Percentiles rank a stretch among this genome's conserved stretches.
phyloP scores from a whole-genome alignment of 1,140 invertebrate species.

The Drosophila truncata region DNA sequence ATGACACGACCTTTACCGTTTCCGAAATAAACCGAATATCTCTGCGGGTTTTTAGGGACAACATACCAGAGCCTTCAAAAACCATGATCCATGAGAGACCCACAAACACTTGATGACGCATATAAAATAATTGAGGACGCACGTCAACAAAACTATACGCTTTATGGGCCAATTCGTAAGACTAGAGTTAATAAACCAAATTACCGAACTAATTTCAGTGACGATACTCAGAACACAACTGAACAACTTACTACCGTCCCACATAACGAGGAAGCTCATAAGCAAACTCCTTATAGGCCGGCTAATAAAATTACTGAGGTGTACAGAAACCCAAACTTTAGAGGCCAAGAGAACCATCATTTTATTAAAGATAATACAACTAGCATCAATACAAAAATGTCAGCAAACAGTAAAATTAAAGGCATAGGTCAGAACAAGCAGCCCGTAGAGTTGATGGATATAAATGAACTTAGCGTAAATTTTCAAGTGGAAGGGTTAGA shows the following conservation, averaged over 20 bases:
- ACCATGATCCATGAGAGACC: too few relatives aligned
- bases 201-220: constrained; percentile 4
- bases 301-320: background rate
- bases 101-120: too few relatives aligned
- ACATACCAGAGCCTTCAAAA: background rate
- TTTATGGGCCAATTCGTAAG: constrained; percentile 15
- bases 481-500: constrained; percentile 7
- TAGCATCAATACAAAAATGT: background rate
- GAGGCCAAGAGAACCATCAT: background rate
- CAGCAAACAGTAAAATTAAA: constrained; percentile 10
- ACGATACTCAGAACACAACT: constrained; percentile 11
- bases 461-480: constrained; percentile 1
- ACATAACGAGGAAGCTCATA: background rate
- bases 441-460: constrained; percentile 3
- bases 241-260: background rate
- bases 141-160: constrained; percentile 5
- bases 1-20: background rate
- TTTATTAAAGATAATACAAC: constrained; percentile 4
- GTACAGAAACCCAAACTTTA: background rate
- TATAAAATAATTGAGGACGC: too few relatives aligned
- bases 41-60: constrained; percentile 1
- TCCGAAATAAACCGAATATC: constrained; percentile 10
- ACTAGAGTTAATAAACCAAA: constrained; percentile 18
- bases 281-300: background rate
- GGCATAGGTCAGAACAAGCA: background rate